Percentiles rank a stretch among this genome's conserved stretches.
These are phyloP conservation scores for Pandemis cinnamomeana DNA, from an alignment of 2,888 invertebrate genomes.

Conservation along the genomic window DNA sequence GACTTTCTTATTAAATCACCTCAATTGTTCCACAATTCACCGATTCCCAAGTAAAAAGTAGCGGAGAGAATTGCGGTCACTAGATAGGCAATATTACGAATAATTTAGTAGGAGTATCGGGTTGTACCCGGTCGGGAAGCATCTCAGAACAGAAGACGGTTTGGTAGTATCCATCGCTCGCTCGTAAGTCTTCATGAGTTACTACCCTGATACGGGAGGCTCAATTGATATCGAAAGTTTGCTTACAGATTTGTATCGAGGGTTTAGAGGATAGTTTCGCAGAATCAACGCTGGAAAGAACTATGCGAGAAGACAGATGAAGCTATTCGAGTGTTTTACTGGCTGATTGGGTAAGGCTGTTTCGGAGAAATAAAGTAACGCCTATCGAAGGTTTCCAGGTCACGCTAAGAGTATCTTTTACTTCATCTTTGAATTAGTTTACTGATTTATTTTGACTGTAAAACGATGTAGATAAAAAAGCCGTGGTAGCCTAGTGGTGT, in stretches of 20 bases:
- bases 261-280: not conserved
- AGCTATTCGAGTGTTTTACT: conserved; percentile 37
- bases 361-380: conserved; percentile 35
- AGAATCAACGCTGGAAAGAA: conserved; percentile 33
- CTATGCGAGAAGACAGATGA: conserved; percentile 39
- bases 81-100: conserved; percentile 41
- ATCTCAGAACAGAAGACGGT: not conserved
- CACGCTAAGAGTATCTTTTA: conserved; percentile 3
- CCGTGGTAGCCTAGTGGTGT: too few relatives aligned
- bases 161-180: conserved; percentile 19
- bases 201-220: not conserved
- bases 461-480: not conserved
- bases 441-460: not conserved
- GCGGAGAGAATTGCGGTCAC: conserved; percentile 39
- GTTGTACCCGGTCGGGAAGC: not conserved
- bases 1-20: conserved; percentile 37
- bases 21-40: conserved; percentile 36
- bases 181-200: not conserved
- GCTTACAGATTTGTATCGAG: not conserved
- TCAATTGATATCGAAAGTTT: conserved; percentile 6
- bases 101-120: conserved; percentile 37
- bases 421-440: not conserved
- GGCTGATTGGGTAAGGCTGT: conserved; percentile 37
- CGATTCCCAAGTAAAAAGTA: conserved; percentile 34
- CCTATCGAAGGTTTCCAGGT: conserved; percentile 10